Base-by-base conservation (phyloP, 2,888 invertebrate genomes). In the Alcis repandata region DNA sequence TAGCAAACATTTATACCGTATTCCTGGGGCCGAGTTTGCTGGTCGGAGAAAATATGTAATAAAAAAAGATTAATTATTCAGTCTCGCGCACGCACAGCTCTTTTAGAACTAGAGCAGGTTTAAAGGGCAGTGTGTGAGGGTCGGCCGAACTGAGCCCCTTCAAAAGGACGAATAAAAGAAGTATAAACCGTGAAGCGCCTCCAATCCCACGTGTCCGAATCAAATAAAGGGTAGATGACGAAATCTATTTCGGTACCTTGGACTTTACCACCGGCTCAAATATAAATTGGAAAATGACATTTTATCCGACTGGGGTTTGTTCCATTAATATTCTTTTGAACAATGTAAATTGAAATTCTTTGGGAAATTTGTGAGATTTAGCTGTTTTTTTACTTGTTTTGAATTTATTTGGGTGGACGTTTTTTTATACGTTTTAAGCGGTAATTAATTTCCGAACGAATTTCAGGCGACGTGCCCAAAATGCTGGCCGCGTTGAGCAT, bases 21-120 rank as follows among this genome's bases (percentile, higher is more conserved):
- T 41, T 41, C 54, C 48, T 22, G 15, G 48, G 27, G 52, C 52
- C 38, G 17, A 48, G 56, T 36, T 45, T 38, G 45, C 33, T 8
- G 41, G 54, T 38, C 17, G 22, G 41, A 56, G 64, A 49, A 64
- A 49, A 59, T 64, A 59, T 49, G 60, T 59, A 56, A 49, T 63
- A 59, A 64, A 64, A 64, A 54, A 59, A 17, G 11, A 59, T 59
- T 54, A 59, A 63, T 63, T 54, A 63, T 63, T 63, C 53, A 59
- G 59, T 54, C 48, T 19, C 40, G 38, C 17, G 20, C 41, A 63
- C 52, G 63, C 40, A 54, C 33, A 15, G 46, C 48, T 59, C 59
- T 63, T 61, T 57, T 45, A 13, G 20, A 62, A 52, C 45, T 57
- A 58, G 63, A 22, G 22, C 45, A 57, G 45, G 40, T 63, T 57